Evolutionary conservation across 2,888 invertebrate genomes (phyloP).

Genomic region (Eudemis profundana): DNA sequence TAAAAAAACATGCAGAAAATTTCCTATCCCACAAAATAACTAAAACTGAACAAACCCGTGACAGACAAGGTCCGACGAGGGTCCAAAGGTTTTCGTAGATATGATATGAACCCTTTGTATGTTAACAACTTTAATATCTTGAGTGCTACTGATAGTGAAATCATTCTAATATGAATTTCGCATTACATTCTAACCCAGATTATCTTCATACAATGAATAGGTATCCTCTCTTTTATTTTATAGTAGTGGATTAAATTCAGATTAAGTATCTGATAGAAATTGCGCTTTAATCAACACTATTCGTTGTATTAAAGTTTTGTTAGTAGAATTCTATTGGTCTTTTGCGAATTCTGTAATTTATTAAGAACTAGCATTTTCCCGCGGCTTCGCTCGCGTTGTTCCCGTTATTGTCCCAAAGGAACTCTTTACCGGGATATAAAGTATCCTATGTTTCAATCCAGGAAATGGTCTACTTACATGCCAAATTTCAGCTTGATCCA

Average conservation of each 20-base stretch:
- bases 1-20: constrained; percentile 8
- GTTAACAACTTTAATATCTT: constrained; percentile 34
- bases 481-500: no score
- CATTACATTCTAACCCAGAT: constrained; percentile 7
- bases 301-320: background rate
- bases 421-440: no score
- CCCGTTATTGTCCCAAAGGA: no score
- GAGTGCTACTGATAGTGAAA: constrained; percentile 20
- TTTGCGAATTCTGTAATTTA: background rate
- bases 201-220: constrained; percentile 10
- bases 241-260: background rate
- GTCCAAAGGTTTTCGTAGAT: constrained; percentile 27
- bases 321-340: background rate
- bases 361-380: no score
- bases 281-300: background rate
- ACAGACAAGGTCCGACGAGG: constrained; percentile 26
- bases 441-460: no score
- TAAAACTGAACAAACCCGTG: constrained; percentile 10
- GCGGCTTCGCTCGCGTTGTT: no score
- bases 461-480: no score
- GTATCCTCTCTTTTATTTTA: constrained; percentile 11
- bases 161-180: constrained; percentile 16
- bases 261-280: constrained; percentile 3
- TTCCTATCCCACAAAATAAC: constrained; percentile 7
- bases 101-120: constrained; percentile 28